Evolutionary conservation across 2,797 vertebrate genomes (phyloP), one percentile per base, ranked within the genome.

Genomic region (Danio choprae): DNA sequence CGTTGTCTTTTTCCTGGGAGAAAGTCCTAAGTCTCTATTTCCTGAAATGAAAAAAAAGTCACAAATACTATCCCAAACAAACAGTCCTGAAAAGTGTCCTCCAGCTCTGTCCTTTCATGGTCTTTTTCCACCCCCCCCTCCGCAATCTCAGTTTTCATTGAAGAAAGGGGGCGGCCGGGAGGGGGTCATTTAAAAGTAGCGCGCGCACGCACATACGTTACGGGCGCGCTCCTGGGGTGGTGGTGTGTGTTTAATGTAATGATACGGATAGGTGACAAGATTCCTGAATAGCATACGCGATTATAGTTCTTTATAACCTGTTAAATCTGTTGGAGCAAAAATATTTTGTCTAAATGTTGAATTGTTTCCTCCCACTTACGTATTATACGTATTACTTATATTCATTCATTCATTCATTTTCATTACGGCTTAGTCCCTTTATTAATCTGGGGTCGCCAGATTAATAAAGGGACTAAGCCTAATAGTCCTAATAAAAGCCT

Each of bases 61-160:
- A 48, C 9, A n/a, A 36, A 65, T 40, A 43, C 16, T 18, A 63
- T 29, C n/a, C 12, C 38, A 48, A 82, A 86, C 60, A 69, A 71
- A 67, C 41, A 53, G 16, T 38, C 29, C 41, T 29, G 11, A 70
- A 62, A 84, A 74, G 78, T 73, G 58, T 72, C 80, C 80, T 85
- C 75, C 85, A 86, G 84, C 63, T 67, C 85, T 83, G 75, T 84
- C 80, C 90, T 87, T 90, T 90, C 91, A 90, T 87, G 87, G 88
- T 89, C 80, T 78, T 80, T 77, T 62, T 44, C 41, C 51, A 36
- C 81, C 73, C 83, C 86, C 87, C 88, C 87, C 81, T 77, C 84
- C 81, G 84, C 88, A 87, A 88, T 89, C 91, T 90, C 90, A 87
- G 86, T 86, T 93, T 92, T 91, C 92, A 89, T 69, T 74, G 53